phyloP scores from a whole-genome alignment of 1,140 invertebrate species.

The Eubasilissa regina region DNA sequence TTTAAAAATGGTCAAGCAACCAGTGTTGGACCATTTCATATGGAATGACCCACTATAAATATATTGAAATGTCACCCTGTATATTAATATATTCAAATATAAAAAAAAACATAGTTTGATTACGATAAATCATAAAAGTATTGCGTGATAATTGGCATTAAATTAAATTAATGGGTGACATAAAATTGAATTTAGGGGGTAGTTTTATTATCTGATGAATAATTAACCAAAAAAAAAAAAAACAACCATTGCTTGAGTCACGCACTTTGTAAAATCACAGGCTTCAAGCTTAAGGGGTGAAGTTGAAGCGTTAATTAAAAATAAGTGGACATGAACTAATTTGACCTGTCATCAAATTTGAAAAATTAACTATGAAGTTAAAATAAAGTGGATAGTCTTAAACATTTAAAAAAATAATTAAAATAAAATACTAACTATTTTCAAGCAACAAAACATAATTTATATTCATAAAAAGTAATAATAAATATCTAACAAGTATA shows the following conservation, averaged over 20 bases:
- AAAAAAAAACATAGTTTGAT: too few species aligned
- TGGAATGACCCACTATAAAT: too few species aligned
- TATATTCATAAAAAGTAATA: not conserved
- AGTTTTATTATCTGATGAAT: constrained; percentile 27
- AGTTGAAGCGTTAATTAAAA: not conserved
- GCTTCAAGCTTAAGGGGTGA: not conserved
- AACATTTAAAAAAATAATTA: not conserved
- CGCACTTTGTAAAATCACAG: constrained; percentile 11
- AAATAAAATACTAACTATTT: not conserved
- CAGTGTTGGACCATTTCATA: too few species aligned
- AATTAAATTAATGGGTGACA: not conserved
- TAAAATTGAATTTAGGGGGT: not conserved
- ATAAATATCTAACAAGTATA: not conserved
- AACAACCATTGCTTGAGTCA: constrained; percentile 23
- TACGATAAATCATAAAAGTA: not conserved
- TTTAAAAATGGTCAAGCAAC: too few species aligned
- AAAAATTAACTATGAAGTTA: not conserved
- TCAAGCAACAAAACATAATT: not conserved
- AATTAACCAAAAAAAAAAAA: constrained; percentile 32
- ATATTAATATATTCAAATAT: too few species aligned
- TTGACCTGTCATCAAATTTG: not conserved
- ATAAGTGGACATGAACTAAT: not conserved
- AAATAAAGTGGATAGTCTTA: not conserved
- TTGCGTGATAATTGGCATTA: not conserved
- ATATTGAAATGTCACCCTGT: too few species aligned